Evolutionary conservation across 30 jellyfish, hydroid and myxozoan genomes (phyloP).

Genomic region (Aurelia sp.): DNA sequence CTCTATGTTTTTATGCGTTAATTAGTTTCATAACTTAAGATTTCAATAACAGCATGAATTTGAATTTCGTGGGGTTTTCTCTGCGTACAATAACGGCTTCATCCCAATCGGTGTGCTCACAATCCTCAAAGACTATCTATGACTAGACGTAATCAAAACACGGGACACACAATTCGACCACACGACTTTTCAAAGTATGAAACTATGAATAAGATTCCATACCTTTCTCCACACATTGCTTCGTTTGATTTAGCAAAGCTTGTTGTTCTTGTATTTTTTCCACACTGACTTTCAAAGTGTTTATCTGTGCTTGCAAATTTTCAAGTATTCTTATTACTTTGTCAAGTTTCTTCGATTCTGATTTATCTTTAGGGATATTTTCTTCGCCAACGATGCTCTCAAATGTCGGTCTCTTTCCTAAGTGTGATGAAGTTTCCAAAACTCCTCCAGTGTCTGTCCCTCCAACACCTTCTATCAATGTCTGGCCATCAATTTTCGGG

Average conservation of each 20-base stretch:
- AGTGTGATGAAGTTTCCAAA: neutral
- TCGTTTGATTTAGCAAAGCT: slow-evolving; percentile 20
- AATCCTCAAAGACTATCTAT: too few relatives aligned
- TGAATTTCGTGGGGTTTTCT: too few relatives aligned
- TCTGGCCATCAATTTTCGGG: neutral
- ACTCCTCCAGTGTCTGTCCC: neutral
- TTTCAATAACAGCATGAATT: too few relatives aligned
- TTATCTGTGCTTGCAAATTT: slow-evolving; percentile 25
- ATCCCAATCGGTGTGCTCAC: too few relatives aligned
- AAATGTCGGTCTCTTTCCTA: neutral
- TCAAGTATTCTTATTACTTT: slow-evolving; percentile 26
- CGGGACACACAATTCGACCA: too few relatives aligned
- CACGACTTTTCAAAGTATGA: too few relatives aligned
- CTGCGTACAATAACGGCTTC: too few relatives aligned
- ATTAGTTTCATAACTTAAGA: too few relatives aligned
- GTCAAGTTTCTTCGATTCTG: slow-evolving; percentile 25
- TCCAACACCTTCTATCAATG: neutral
- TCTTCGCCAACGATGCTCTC: neutral
- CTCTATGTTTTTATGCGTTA: too few relatives aligned
- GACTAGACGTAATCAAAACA: too few relatives aligned
- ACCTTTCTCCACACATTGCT: slow-evolving; percentile 1
- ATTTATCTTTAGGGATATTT: neutral
- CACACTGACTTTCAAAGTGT: slow-evolving; percentile 23
- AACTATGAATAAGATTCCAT: neutral
- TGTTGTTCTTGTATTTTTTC: slow-evolving; percentile 26